Percentiles rank a stretch among this genome's conserved stretches.
phyloP scores from a whole-genome alignment of 2,888 invertebrate species.

The Noctuana brunneofusca region DNA sequence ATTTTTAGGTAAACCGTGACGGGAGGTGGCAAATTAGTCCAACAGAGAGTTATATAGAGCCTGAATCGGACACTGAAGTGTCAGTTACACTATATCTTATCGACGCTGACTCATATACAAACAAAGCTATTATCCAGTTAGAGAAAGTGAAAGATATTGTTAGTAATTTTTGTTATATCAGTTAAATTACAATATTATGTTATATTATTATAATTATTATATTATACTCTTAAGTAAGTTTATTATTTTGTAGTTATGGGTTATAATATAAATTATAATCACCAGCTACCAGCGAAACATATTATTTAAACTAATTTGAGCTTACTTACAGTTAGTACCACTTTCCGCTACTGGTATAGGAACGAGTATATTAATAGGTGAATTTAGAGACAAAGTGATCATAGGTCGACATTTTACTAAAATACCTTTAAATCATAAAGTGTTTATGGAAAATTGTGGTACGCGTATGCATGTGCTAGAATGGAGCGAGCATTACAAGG shows the following conservation, averaged over 20 bases:
- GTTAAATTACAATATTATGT: no score
- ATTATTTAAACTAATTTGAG: neutral
- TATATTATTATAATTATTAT: no score
- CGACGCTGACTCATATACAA: constrained; percentile 68
- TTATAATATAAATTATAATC: no score
- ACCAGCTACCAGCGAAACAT: no score
- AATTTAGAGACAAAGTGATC: constrained; percentile 81
- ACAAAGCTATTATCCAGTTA: constrained; percentile 69
- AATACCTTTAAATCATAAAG: constrained; percentile 62
- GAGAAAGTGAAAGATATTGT: constrained; percentile 76
- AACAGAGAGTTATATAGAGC: constrained; percentile 60
- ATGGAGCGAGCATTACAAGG: constrained; percentile 76
- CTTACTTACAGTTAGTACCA: constrained; percentile 59
- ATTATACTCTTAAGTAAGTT: neutral
- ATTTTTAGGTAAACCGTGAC: constrained; percentile 63
- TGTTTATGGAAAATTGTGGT: constrained; percentile 82
- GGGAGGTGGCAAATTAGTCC: constrained; percentile 68
- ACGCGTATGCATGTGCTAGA: constrained; percentile 76
- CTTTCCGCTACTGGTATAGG: constrained; percentile 85
- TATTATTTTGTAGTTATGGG: neutral
- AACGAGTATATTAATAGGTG: constrained; percentile 85
- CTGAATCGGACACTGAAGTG: constrained; percentile 67
- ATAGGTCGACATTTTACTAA: constrained; percentile 86
- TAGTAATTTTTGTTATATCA: constrained; percentile 42
- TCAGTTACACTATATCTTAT: constrained; percentile 59